phyloP scores from a whole-genome alignment of 2,113 vertebrate species.

The Tamias sibiricus region DNA sequence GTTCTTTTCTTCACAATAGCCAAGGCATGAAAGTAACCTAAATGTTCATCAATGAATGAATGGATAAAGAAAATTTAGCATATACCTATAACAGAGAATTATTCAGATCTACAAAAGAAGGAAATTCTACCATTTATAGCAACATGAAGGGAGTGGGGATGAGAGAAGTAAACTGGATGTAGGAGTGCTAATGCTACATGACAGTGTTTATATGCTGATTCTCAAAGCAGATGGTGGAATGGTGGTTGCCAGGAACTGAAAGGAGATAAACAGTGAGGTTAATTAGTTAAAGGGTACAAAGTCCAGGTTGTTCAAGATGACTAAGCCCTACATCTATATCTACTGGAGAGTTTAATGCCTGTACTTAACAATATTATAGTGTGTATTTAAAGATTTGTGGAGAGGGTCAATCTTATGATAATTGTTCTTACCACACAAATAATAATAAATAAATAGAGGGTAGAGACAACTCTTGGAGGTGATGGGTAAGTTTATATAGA shows the following conservation, averaged over 20 bases:
- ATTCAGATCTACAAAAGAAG: background rate
- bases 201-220: background rate
- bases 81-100: background rate
- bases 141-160: background rate
- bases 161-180: background rate
- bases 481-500: background rate
- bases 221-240: background rate
- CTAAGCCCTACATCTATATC: background rate
- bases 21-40: background rate
- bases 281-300: background rate
- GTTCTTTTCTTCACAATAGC: background rate
- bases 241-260: background rate
- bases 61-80: background rate
- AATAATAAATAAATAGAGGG: background rate
- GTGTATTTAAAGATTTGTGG: background rate
- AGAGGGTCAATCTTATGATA: background rate
- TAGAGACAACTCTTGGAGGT: background rate
- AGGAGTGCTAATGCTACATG: background rate
- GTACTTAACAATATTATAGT: background rate
- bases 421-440: background rate
- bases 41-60: background rate
- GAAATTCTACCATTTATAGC: background rate
- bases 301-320: background rate
- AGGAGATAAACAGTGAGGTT: background rate
- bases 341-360: too few relatives aligned